These are phyloP conservation scores for Cyprinodon tularosa DNA, from an alignment of 2,113 vertebrate species.

Conservation along the genomic window DNA sequence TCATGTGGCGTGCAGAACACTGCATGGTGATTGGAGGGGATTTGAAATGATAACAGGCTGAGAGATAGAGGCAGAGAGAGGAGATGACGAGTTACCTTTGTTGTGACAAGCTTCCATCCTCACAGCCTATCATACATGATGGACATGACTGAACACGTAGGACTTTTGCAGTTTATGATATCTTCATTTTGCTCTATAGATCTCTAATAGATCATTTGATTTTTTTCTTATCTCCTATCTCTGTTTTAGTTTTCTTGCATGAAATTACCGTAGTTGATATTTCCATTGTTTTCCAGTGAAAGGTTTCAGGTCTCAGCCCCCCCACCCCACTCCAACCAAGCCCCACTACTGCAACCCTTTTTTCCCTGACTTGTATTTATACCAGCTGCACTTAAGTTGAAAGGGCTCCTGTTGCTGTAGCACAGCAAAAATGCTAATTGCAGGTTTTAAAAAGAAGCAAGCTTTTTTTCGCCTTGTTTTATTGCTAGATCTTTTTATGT, in stretches of 20 bases:
- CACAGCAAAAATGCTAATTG: constrained; percentile 50
- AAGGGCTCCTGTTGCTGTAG: constrained; percentile 34
- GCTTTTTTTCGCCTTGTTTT: constrained; percentile 9
- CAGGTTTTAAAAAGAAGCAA: constrained; percentile 20
- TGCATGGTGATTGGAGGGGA: constrained; percentile 7
- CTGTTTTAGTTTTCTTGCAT: background rate
- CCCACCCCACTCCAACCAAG: background rate
- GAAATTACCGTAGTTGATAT: constrained; percentile 13
- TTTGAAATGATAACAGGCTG: constrained; percentile 19
- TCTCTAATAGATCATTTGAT: background rate
- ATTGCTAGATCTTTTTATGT: background rate
- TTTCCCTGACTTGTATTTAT: constrained; percentile 26
- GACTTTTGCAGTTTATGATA: background rate
- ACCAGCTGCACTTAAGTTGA: constrained; percentile 43
- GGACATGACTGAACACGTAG: constrained; percentile 58
- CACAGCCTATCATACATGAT: constrained; percentile 9
- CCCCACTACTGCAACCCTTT: background rate
- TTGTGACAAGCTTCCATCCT: constrained; percentile 10
- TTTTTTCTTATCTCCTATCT: background rate
- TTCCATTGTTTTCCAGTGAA: background rate
- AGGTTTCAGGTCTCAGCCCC: background rate
- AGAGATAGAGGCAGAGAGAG: constrained; percentile 6
- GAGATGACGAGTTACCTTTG: constrained; percentile 24
- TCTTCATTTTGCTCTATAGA: background rate
- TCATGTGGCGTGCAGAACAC: constrained; percentile 41